phyloP scores from a whole-genome alignment of 35 echinoderm and acorn worm species.

The Heliocidaris erythrogramma region DNA sequence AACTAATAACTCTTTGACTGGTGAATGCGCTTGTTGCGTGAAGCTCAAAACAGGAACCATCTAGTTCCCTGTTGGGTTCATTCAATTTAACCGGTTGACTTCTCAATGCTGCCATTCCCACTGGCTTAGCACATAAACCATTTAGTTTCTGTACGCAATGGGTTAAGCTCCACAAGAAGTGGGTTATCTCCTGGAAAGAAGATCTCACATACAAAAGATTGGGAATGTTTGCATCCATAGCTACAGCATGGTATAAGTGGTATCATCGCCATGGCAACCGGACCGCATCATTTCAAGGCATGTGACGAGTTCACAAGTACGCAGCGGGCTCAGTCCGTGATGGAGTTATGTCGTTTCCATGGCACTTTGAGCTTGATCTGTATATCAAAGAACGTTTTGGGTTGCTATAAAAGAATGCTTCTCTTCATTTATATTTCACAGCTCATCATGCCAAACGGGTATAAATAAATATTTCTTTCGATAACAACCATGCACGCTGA shows the following conservation, averaged over 20 bases:
- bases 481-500: not conserved
- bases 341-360: slow-evolving; percentile 34
- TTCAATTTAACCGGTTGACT: too few species aligned
- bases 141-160: not conserved
- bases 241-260: not conserved
- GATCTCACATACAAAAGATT: not conserved
- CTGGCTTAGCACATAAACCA: not conserved
- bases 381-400: not conserved
- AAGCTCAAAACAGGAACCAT: not conserved
- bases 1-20: too few species aligned
- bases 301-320: not conserved
- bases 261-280: not conserved
- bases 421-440: not conserved
- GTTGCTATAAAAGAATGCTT: not conserved
- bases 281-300: not conserved
- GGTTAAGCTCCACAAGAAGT: not conserved
- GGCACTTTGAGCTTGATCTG: slow-evolving; percentile 40
- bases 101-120: too few species aligned
- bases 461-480: not conserved
- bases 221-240: not conserved
- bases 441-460: not conserved
- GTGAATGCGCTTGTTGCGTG: too few species aligned
- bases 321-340: slow-evolving; percentile 13
- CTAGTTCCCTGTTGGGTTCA: not conserved
- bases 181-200: not conserved